Conservation (phyloP, 2,797 vertebrate genomes). For the Varecia variegata region DNA sequence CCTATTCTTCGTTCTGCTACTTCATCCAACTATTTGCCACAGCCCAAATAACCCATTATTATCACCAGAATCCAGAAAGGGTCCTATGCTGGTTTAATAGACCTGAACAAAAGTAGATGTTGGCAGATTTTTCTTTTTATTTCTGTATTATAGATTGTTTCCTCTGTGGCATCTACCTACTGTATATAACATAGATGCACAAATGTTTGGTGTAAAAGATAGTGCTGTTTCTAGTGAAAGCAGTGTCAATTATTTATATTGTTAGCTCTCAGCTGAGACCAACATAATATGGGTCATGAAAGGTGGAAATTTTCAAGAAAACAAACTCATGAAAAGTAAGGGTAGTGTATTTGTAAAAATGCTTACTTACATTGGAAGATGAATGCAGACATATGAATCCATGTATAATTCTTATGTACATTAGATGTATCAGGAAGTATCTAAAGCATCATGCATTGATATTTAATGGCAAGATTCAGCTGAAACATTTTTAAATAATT, state of each 20-base stretch:
- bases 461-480: neutral
- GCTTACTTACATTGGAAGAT: neutral
- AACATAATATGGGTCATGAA: neutral
- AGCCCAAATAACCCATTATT: neutral
- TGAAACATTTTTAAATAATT: slow-evolving; percentile 37
- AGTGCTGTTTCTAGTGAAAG: neutral
- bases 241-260: neutral
- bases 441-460: neutral
- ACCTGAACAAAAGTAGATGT: neutral
- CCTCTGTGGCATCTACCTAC: neutral
- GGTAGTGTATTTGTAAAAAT: neutral
- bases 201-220: neutral
- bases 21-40: neutral
- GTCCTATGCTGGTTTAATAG: neutral
- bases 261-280: neutral
- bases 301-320: neutral
- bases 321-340: neutral
- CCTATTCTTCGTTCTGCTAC: neutral
- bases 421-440: neutral
- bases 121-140: neutral
- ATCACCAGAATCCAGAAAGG: neutral
- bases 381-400: neutral
- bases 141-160: neutral
- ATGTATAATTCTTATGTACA: neutral
- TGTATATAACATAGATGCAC: neutral